Base-by-base conservation (phyloP, 2,113 vertebrate genomes). In the Eptesicus fuscus region DNA sequence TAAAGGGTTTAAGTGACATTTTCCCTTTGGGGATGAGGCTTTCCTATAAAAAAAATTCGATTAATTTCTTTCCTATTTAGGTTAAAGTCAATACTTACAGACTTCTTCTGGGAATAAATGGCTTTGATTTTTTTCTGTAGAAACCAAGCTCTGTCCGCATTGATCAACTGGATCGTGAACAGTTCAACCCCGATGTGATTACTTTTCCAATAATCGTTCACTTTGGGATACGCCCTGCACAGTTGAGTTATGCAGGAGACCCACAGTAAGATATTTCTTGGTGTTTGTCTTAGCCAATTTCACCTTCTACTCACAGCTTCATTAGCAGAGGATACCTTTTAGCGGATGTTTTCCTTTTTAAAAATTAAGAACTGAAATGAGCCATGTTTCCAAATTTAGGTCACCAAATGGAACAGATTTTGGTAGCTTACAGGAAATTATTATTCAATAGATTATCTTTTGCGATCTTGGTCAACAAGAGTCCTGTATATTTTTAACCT, bases 101-200 rank as follows among this genome's bases (percentile, higher is more conserved):
- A 61, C 78, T 96, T 96, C 84, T 95, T 88, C 56, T 83, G 95
- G 94, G 92, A 97, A 91, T 96, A 94, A 97, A 70, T 96, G 71
- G 37, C 59, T 96, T 95, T 96, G 74, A 96, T 95, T 96, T 97
- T 97, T 96, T 74, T 96, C 90, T 49, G 69, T 97, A 99, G 99
- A 99, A 99, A 97, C 99, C 99, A 71, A 99, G 99, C 97, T 99
- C 99, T 1, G 99, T 99, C 98, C 99, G 99, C n/a, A 99, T 99
- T 25, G 99, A 99, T 98, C 99, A 99, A 76, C 98, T 99, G 98
- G 99, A 99, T 98, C 98, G 99, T 0, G 99, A 99, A 96, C 99
- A 99, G 98, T 99, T 99, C 98, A 99, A 99, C 98, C 99, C 99
- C 1, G 99, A 99, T 79, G 99, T 99, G 98, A 99, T 99, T 98